These are phyloP conservation scores for Eulemur mongoz DNA, from an alignment of 2,797 vertebrate genomes.

Conservation along the genomic window DNA sequence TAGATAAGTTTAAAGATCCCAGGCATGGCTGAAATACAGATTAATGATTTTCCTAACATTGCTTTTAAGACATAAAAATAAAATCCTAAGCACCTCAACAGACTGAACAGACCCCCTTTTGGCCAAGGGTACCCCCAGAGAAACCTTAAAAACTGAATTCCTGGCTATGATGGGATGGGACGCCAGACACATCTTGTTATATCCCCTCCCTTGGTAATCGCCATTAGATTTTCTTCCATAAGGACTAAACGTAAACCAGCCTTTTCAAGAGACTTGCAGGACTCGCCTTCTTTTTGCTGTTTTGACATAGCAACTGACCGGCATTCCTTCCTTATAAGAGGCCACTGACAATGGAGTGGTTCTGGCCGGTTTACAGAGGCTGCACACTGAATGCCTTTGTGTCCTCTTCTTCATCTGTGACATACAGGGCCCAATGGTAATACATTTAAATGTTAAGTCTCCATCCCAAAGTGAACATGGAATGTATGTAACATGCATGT, in stretches of 20 bases:
- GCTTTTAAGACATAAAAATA: neutral
- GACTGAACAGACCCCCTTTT: neutral
- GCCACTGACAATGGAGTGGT: neutral
- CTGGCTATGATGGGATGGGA: neutral
- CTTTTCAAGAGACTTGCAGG: neutral
- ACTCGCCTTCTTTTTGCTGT: neutral
- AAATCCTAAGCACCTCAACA: neutral
- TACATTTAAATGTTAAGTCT: neutral
- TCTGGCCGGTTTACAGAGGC: neutral
- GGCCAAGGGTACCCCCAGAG: neutral
- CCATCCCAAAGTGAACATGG: neutral
- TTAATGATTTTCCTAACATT: neutral
- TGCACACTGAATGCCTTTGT: neutral
- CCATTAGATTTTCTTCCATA: neutral
- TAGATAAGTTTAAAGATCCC: neutral
- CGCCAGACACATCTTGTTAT: neutral
- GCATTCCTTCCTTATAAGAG: neutral
- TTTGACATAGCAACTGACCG: neutral
- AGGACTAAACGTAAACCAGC: neutral
- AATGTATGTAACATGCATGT: neutral
- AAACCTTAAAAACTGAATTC: neutral
- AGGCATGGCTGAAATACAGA: neutral
- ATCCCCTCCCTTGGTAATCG: neutral
- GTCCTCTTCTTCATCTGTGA: neutral
- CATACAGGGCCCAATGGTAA: fast-evolving